Percentiles rank a stretch among this genome's conserved stretches.
These are phyloP conservation scores for Tadarida brasiliensis DNA, from an alignment of 2,797 vertebrate genomes.

Conservation along the genomic window DNA sequence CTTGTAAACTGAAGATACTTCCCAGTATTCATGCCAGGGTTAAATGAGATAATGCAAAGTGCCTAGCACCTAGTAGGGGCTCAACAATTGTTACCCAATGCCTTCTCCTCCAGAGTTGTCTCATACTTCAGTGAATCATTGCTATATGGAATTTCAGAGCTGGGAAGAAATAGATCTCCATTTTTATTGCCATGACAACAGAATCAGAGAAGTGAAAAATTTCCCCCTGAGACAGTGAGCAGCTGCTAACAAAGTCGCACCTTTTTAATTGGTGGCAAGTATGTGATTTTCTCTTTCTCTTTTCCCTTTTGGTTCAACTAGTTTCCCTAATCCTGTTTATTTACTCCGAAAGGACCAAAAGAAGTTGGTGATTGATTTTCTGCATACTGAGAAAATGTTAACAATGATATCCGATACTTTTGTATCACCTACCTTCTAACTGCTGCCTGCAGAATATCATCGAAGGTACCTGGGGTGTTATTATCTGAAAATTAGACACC, in stretches of 20 bases:
- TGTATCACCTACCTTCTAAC: not conserved
- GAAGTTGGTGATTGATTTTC: slow-evolving; percentile 57
- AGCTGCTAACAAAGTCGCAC: slow-evolving; percentile 75
- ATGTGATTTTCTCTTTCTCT: slow-evolving; percentile 54
- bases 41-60: not conserved
- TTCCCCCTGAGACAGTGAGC: slow-evolving; percentile 64
- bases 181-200: slow-evolving; percentile 68
- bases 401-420: slow-evolving; percentile 4
- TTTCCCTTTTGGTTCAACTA: not conserved
- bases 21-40: not conserved
- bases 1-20: not conserved
- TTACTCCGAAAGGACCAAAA: slow-evolving; percentile 32
- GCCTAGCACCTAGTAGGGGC: not conserved
- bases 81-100: not conserved
- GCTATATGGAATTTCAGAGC: slow-evolving; percentile 70
- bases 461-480: not conserved
- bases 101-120: not conserved
- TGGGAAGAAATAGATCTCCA: slow-evolving; percentile 67
- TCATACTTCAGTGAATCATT: slow-evolving; percentile 18
- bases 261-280: slow-evolving; percentile 73
- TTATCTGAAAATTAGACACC: slow-evolving; percentile 57
- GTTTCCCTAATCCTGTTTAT: slow-evolving; percentile 58
- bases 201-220: slow-evolving; percentile 73
- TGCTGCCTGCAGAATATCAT: not conserved
- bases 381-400: slow-evolving; percentile 27